phyloP scores from a whole-genome alignment of 2,888 invertebrate genomes.

The Tipula lateralis region DNA sequence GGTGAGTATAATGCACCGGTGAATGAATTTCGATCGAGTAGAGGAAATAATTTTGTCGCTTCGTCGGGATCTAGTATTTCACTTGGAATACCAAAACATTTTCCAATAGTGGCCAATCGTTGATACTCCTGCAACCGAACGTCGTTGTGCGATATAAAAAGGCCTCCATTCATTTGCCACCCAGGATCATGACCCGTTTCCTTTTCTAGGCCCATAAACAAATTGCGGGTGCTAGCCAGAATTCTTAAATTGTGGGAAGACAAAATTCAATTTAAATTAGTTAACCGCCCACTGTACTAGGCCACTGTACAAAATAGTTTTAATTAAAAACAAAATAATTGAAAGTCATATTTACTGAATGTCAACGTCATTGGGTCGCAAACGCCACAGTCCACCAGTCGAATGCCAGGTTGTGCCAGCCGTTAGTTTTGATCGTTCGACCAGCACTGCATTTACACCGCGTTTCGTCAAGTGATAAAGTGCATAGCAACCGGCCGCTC shows the following conservation, averaged over 20 bases:
- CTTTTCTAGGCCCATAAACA: slow-evolving; percentile 64
- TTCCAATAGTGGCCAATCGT: slow-evolving; percentile 71
- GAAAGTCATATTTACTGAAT: slow-evolving; percentile 50
- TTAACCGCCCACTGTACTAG: not conserved
- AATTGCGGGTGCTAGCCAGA: slow-evolving; percentile 62
- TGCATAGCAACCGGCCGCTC: slow-evolving; percentile 81
- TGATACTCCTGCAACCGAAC: slow-evolving; percentile 75
- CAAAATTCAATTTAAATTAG: not conserved
- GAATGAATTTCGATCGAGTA: slow-evolving; percentile 71
- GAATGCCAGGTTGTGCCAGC: slow-evolving; percentile 56
- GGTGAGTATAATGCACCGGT: slow-evolving; percentile 73
- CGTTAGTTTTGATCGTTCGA: slow-evolving; percentile 73
- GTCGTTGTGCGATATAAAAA: slow-evolving; percentile 74
- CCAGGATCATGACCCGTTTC: slow-evolving; percentile 80
- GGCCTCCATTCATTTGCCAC: slow-evolving; percentile 84
- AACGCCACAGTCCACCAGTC: slow-evolving; percentile 71
- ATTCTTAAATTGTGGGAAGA: slow-evolving; percentile 47
- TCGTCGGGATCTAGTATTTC: slow-evolving; percentile 66
- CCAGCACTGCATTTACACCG: slow-evolving; percentile 69
- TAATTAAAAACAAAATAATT: slow-evolving; percentile 16
- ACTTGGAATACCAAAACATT: slow-evolving; percentile 71
- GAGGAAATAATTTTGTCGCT: slow-evolving; percentile 69
- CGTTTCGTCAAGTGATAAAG: slow-evolving; percentile 74
- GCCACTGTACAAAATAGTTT: not conserved
- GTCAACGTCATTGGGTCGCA: slow-evolving; percentile 80